Percentiles rank a stretch among this genome's conserved stretches.
Evolutionary conservation across 1,140 invertebrate species (phyloP).

Genomic region (Ridgeia piscesae): DNA sequence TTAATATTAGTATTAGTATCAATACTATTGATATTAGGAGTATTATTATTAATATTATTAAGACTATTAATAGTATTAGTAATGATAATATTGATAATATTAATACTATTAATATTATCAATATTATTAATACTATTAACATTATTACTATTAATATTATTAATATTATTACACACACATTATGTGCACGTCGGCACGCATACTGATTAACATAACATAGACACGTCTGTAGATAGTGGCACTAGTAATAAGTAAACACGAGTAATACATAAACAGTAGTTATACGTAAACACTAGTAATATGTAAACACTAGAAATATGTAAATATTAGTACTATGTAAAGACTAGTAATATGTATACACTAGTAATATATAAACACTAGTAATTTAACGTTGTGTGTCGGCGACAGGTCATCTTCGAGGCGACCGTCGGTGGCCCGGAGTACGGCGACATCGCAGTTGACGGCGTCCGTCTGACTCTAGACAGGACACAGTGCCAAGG

Average conservation of each 20-base stretch:
- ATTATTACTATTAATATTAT: too few relatives aligned
- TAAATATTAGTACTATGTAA: not conserved
- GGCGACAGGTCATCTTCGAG: not conserved
- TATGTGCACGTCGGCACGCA: not conserved
- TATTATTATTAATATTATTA: too few relatives aligned
- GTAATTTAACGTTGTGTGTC: not conserved
- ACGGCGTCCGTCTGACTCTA: not conserved
- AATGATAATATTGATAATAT: too few relatives aligned
- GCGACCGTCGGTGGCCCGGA: not conserved
- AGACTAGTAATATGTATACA: not conserved
- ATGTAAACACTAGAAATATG: not conserved
- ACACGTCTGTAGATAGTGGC: too few relatives aligned
- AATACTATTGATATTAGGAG: too few relatives aligned
- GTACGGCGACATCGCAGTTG: not conserved
- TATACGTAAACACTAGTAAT: not conserved
- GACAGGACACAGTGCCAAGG: not conserved
- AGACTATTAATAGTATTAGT: too few relatives aligned
- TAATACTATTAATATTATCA: too few relatives aligned
- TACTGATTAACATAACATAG: too few relatives aligned
- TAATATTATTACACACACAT: not conserved
- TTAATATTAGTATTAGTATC: too few relatives aligned
- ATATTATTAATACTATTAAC: too few relatives aligned
- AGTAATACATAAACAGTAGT: not conserved
- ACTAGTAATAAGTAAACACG: not conserved
- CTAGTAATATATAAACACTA: too few relatives aligned